Conservation (phyloP, 1,140 invertebrate species). For the Steinernema khuongi region DNA sequence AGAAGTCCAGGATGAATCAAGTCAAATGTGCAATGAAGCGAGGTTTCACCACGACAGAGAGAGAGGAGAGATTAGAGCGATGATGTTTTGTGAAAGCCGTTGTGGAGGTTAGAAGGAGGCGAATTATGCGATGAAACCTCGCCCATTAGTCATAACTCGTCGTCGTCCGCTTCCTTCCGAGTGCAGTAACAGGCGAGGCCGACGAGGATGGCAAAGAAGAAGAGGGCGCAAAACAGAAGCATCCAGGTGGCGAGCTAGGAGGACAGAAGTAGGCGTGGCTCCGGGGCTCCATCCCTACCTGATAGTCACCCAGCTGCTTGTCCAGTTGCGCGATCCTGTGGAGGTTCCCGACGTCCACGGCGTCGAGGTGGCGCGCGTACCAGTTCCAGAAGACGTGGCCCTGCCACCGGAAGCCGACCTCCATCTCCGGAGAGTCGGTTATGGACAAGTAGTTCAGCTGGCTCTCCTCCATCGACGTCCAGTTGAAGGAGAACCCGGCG, state of each 20-base stretch:
- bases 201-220: conserved; percentile 58
- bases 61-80: conserved; percentile 3
- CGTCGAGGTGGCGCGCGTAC: conserved; percentile 52
- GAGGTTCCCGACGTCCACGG: conserved; percentile 57
- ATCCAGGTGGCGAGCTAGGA: conserved; percentile 57
- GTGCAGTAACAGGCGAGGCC: conserved; percentile 58
- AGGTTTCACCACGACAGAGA: not conserved
- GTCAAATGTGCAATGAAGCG: not conserved
- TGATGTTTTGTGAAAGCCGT: conserved; percentile 14
- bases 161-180: conserved; percentile 54
- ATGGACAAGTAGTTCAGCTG: conserved; percentile 55
- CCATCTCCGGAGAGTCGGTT: conserved; percentile 52
- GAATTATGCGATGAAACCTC: conserved; percentile 13
- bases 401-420: conserved; percentile 51
- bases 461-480: conserved; percentile 45
- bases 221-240: conserved; percentile 57
- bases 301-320: conserved; percentile 57
- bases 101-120: conserved; percentile 8
- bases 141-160: conserved; percentile 40
- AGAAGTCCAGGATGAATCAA: not conserved
- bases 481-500: conserved; percentile 54
- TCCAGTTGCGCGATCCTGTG: conserved; percentile 54
- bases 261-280: not conserved
- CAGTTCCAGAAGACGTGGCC: conserved; percentile 56
- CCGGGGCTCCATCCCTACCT: conserved; percentile 31